Percentiles rank a stretch among this genome's conserved stretches.
These are phyloP conservation scores for Lamproptera curius DNA, from an alignment of 2,888 invertebrate species.

Conservation along the genomic window DNA sequence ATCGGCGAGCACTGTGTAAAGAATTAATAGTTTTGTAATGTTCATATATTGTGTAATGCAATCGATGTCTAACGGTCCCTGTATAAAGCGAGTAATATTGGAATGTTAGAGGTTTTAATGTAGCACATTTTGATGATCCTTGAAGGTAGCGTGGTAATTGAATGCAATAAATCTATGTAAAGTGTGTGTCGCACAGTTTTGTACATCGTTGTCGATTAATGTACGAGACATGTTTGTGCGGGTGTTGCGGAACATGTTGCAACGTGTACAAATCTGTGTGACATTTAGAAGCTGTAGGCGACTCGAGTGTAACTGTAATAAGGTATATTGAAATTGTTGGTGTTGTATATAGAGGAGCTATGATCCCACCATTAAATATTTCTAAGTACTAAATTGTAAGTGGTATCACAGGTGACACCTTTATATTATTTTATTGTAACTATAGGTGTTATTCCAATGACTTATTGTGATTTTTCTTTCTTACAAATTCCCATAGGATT, in stretches of 20 bases:
- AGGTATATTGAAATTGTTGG: slow-evolving; percentile 70
- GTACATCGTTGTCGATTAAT: slow-evolving; percentile 28
- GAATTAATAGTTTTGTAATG: slow-evolving; percentile 6
- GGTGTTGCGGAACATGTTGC: slow-evolving; percentile 1
- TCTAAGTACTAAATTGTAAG: slow-evolving; percentile 72
- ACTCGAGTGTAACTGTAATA: slow-evolving; percentile 73
- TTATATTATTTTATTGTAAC: slow-evolving; percentile 50
- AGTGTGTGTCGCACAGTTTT: slow-evolving; percentile 44
- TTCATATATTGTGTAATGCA: slow-evolving; percentile 4
- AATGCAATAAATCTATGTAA: slow-evolving; percentile 65
- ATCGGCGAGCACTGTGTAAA: slow-evolving; percentile 23
- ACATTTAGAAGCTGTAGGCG: slow-evolving; percentile 57
- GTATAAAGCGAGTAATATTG: slow-evolving; percentile 18
- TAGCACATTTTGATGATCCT: slow-evolving; percentile 65
- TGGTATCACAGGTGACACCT: slow-evolving; percentile 64
- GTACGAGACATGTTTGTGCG: too few species aligned
- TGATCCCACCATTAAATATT: slow-evolving; percentile 76
- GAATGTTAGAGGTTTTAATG: slow-evolving; percentile 41
- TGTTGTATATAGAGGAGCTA: slow-evolving; percentile 76
- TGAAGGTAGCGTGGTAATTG: slow-evolving; percentile 65
- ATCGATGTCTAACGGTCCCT: slow-evolving; percentile 16
- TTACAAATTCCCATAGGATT: slow-evolving; percentile 64
- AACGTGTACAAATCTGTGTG: slow-evolving; percentile 37
- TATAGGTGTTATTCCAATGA: slow-evolving; percentile 69
- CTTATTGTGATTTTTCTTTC: slow-evolving; percentile 72